phyloP scores from a whole-genome alignment of 1,140 invertebrate species.

The Prorops nasuta region DNA sequence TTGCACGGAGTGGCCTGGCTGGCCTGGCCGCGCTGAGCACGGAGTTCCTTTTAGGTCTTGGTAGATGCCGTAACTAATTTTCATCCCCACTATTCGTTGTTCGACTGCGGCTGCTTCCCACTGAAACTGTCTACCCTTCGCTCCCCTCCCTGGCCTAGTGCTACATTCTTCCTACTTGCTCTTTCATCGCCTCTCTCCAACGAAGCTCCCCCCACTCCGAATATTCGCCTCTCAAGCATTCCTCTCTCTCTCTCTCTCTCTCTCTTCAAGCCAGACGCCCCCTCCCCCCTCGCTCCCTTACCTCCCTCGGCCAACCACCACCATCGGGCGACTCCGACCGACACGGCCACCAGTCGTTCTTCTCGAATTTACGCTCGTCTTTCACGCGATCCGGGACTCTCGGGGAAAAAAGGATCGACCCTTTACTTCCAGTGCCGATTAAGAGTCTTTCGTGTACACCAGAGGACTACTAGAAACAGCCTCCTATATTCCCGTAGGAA shows the following conservation, averaged over 20 bases:
- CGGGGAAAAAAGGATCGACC: too few species aligned
- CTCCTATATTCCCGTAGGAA: slow-evolving; percentile 18
- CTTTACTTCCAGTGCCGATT: too few species aligned
- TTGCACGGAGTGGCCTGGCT: slow-evolving; percentile 48
- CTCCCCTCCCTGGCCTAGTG: slow-evolving; percentile 6
- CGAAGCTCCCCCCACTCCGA: too few species aligned
- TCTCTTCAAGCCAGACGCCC: slow-evolving; percentile 10
- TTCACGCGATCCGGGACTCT: too few species aligned
- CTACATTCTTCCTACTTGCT: slow-evolving; percentile 8
- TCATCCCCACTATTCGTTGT: slow-evolving; percentile 48
- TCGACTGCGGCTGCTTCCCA: slow-evolving; percentile 12
- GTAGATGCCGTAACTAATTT: slow-evolving; percentile 55
- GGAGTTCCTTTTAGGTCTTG: slow-evolving; percentile 50
- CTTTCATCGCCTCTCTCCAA: neutral
- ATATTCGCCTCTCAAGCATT: too few species aligned
- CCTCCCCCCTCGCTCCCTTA: neutral
- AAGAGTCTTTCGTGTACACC: too few species aligned
- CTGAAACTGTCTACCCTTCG: slow-evolving; percentile 13
- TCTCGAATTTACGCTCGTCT: slow-evolving; percentile 35
- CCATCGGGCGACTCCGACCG: slow-evolving; percentile 22
- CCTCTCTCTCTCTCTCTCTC: slow-evolving; percentile 5
- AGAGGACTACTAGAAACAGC: slow-evolving; percentile 29
- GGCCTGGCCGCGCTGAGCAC: slow-evolving; percentile 37
- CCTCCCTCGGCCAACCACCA: neutral
- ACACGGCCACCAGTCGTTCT: slow-evolving; percentile 33